Base-by-base conservation (phyloP, 2,797 vertebrate species). In the Chanos chanos region DNA sequence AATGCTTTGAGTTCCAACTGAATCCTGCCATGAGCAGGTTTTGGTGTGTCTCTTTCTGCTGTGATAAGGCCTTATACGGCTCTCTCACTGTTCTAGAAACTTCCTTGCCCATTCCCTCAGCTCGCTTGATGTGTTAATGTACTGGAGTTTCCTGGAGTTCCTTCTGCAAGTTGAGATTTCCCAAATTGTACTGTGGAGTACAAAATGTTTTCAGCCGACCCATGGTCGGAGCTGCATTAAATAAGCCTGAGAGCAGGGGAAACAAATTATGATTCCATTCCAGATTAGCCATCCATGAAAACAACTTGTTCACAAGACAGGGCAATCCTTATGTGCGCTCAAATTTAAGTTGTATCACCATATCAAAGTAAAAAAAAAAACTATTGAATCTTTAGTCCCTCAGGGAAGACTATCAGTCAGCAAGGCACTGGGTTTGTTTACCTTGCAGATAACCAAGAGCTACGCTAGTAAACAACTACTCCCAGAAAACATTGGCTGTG, bases 401-500 rank as follows among this genome's bases (percentile, higher is more conserved):
- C 10, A 28, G 12, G 19, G 13, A 8, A 2, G 4, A 44, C 15
- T 57, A 27, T 21, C 12, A 21, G 41, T 41, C 39, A 51, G 49
- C 24, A 22, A 48, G 19, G 10, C 27, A 13, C 1, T n/a, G 28
- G 8, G 4, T 45, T 62, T 62, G 52, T 77, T 66, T 78, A 65
- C 61, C 58, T 51, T 47, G 25, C 34, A 65, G 44, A 72, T 44
- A 40, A 51, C 49, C 19, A 15, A 65, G 34, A 63, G 50, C 56
- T 59, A 28, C 12, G 25, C 41, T 72, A 18, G 37, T 73, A 83
- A 82, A 75, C 58, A 68, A 22, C n/a, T 8, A 30, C 58, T 67
- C 62, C 68, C 56, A 53, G 43, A 22, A 27, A 8, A 49, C 53
- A 40, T 73, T 81, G 79, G 78, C 78, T 48, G 19, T 58, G 55